Evolutionary conservation across 2,888 invertebrate genomes (phyloP).

Genomic region (Melanargia galathea): DNA sequence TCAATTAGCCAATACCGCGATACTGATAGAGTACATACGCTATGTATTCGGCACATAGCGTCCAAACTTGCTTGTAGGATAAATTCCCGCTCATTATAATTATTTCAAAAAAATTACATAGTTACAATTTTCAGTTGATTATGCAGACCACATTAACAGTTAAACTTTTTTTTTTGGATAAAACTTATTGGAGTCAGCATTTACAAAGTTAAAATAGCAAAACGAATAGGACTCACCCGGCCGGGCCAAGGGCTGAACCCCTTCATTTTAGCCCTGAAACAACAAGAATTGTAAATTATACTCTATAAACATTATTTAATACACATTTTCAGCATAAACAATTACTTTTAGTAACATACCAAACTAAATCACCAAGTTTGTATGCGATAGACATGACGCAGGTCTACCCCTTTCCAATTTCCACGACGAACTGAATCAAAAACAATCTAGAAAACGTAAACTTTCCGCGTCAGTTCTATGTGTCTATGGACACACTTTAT

Average conservation of each 20-base stretch:
- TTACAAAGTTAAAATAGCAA: slow-evolving; percentile 45
- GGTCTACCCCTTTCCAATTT: slow-evolving; percentile 57
- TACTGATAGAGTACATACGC: background rate
- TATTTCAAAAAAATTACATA: slow-evolving; percentile 11
- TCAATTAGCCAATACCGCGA: slow-evolving; percentile 25
- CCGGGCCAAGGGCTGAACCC: slow-evolving; percentile 98
- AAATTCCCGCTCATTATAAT: slow-evolving; percentile 38
- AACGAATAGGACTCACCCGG: slow-evolving; percentile 89
- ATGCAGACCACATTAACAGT: slow-evolving; percentile 1
- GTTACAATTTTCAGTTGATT: slow-evolving; percentile 4
- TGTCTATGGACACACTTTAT: slow-evolving; percentile 58
- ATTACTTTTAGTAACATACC: slow-evolving; percentile 63
- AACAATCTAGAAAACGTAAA: slow-evolving; percentile 47
- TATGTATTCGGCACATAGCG: slow-evolving; percentile 4
- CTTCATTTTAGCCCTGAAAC: slow-evolving; percentile 98
- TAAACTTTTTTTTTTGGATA: slow-evolving; percentile 1
- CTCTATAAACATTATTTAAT: slow-evolving; percentile 27
- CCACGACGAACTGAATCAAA: slow-evolving; percentile 74
- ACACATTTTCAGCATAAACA: slow-evolving; percentile 42
- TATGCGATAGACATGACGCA: slow-evolving; percentile 69
- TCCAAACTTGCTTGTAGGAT: slow-evolving; percentile 21
- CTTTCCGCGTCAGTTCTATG: slow-evolving; percentile 47
- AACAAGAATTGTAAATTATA: slow-evolving; percentile 48
- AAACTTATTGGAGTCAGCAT: slow-evolving; percentile 23
- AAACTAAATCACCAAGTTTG: slow-evolving; percentile 81